Base-by-base conservation (phyloP, 2,888 invertebrate species). In the Vandiemenella viatica region DNA sequence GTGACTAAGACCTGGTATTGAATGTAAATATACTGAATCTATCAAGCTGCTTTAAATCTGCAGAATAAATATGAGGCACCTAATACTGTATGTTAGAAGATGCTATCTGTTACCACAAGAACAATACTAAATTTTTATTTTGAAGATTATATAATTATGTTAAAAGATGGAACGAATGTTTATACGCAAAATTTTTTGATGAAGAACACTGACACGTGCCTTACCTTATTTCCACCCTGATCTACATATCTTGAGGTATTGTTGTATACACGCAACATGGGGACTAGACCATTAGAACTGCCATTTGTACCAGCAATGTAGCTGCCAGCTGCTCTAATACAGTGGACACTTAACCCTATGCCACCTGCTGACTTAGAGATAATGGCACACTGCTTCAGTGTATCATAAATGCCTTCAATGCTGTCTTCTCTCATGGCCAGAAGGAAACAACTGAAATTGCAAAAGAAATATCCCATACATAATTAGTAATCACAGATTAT, bases 331-430 rank as follows among this genome's bases (percentile, higher is more conserved):
- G 92, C 86, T 59, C 97, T 74, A 56, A 98, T 95, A 62, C 89
- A 89, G 65, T 98, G 97, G 0, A 96, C 82, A 68, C 93, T 95
- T 0, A 99, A 67, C 0, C 98, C 98, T 61, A 98, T 93, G 2
- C 97, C 97, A 50, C 98, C 54, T 17, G 96, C 97, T 20, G 85
- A 85, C 68, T 98, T 97, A 0, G 96, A 96, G 55, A 98, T 93
- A 48, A 90, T 70, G 1, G 96, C 96, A 67, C 96, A 96, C 61
- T 88, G 84, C 57, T 86, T 86, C 37, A 95, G 70, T 0, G 92
- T 92, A 57, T 87, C 83, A 63, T 86, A 93, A 58, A 97, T 95
- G 4, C 96, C 96, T 60, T 92, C 90, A 61, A 96, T 91, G 56
- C 86, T 93, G 67, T 98, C 97, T 20, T 88, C 86, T 53, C 76